Conservation (phyloP, 1,140 invertebrate genomes). For the Drosophila arawakana region DNA sequence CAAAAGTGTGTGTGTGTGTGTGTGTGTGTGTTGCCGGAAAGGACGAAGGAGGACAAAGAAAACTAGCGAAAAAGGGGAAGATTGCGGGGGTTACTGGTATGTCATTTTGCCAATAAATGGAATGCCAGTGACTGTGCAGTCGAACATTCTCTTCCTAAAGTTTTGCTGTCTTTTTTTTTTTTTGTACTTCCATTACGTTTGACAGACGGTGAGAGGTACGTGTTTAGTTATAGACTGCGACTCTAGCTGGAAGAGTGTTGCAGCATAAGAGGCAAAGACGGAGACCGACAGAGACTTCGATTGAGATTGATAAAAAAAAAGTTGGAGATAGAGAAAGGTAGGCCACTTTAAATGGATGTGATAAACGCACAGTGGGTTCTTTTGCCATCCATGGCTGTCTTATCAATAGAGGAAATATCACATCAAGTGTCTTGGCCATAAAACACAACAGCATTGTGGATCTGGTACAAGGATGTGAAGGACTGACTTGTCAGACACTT, state of each 20-base stretch:
- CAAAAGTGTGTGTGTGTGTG: slow-evolving; percentile 3
- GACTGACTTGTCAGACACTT: slow-evolving; percentile 47
- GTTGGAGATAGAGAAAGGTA: slow-evolving; percentile 28
- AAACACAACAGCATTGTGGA: slow-evolving; percentile 55
- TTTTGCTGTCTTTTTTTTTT: not conserved
- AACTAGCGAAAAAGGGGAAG: not conserved
- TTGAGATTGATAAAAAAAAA: not conserved
- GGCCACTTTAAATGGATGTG: slow-evolving; percentile 59
- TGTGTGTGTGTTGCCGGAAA: not conserved
- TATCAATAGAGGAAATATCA: slow-evolving; percentile 76
- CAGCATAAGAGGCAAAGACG: not conserved
- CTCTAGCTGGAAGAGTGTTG: not conserved
- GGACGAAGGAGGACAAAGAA: not conserved
- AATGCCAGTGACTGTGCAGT: slow-evolving; percentile 36
- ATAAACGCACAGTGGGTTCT: slow-evolving; percentile 56
- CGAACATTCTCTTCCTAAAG: slow-evolving; percentile 32
- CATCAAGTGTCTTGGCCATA: slow-evolving; percentile 59
- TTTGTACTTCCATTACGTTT: slow-evolving; percentile 48
- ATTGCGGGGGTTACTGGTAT: slow-evolving; percentile 8
- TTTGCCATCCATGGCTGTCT: slow-evolving; percentile 16
- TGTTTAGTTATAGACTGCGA: slow-evolving; percentile 55
- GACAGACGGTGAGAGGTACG: slow-evolving; percentile 70
- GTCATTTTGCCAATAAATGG: slow-evolving; percentile 67
- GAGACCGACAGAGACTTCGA: slow-evolving; percentile 11
- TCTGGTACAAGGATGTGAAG: not conserved